phyloP scores from a whole-genome alignment of 2,797 vertebrate species.

The Fundulus diaphanus region DNA sequence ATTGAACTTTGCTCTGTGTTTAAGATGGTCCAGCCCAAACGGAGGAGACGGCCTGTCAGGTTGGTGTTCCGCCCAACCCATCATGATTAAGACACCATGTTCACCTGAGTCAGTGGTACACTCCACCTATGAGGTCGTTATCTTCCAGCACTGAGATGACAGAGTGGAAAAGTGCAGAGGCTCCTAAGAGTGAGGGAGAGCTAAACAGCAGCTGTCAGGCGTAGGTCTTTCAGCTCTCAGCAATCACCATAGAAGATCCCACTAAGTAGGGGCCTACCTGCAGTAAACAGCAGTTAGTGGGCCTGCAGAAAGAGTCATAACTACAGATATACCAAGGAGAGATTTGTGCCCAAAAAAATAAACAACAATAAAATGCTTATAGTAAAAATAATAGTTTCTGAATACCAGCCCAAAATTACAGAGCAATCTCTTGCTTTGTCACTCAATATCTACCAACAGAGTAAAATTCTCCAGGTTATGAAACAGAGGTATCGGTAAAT shows the following conservation, averaged over 20 bases:
- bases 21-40: not conserved
- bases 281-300: not conserved
- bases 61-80: not conserved
- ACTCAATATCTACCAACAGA: too few species aligned
- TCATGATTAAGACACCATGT: slow-evolving; percentile 9
- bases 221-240: not conserved
- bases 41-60: slow-evolving; percentile 7
- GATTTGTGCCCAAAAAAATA: slow-evolving; percentile 1
- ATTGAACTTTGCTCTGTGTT: not conserved
- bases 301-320: not conserved
- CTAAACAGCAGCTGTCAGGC: not conserved
- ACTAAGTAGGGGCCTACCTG: not conserved
- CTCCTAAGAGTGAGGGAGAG: not conserved
- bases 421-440: too few species aligned
- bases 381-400: too few species aligned
- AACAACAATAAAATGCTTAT: not conserved
- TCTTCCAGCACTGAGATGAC: not conserved
- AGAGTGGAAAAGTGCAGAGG: not conserved
- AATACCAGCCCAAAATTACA: too few species aligned
- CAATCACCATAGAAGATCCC: not conserved
- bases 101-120: not conserved
- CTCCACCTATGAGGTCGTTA: not conserved
- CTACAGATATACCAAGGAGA: not conserved
- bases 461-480: too few species aligned
- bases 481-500: too few species aligned